Evolutionary conservation across 2,797 vertebrate species (phyloP).

Genomic region (Acrossocheilus fasciatus): DNA sequence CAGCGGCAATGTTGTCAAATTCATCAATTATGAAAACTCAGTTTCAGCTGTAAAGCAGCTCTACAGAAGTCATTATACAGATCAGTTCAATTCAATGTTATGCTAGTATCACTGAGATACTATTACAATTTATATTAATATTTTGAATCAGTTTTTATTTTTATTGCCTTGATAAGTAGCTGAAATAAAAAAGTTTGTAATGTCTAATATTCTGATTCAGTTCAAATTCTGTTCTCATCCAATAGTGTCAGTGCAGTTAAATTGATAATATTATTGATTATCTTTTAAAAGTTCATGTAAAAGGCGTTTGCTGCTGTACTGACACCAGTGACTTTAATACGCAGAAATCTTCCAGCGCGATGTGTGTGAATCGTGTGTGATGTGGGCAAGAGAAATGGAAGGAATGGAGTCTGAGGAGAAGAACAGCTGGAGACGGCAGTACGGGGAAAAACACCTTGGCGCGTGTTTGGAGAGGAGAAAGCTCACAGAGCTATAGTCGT

Average conservation of each 20-base stretch:
- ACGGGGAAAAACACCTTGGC: neutral
- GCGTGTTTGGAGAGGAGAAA: neutral
- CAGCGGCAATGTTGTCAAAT: neutral
- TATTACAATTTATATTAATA: neutral
- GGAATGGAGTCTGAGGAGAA: conserved; percentile 16
- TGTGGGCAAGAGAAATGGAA: conserved; percentile 17
- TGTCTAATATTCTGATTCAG: too few species aligned
- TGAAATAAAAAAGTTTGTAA: neutral
- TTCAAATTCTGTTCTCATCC: too few species aligned
- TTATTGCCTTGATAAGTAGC: neutral
- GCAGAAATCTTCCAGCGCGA: neutral
- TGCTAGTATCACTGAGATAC: neutral
- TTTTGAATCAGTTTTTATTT: neutral
- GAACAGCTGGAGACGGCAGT: neutral
- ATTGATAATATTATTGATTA: neutral
- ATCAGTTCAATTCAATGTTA: neutral
- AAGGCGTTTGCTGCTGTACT: neutral
- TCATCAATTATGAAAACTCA: neutral
- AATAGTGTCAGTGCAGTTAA: neutral
- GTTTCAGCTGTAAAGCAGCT: neutral
- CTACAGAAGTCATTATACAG: neutral
- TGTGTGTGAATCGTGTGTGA: neutral
- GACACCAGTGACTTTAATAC: neutral
- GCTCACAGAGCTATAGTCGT: neutral
- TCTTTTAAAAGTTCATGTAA: neutral